Conservation (phyloP, 2,797 vertebrate species). For the Neoniphon sammara region DNA sequence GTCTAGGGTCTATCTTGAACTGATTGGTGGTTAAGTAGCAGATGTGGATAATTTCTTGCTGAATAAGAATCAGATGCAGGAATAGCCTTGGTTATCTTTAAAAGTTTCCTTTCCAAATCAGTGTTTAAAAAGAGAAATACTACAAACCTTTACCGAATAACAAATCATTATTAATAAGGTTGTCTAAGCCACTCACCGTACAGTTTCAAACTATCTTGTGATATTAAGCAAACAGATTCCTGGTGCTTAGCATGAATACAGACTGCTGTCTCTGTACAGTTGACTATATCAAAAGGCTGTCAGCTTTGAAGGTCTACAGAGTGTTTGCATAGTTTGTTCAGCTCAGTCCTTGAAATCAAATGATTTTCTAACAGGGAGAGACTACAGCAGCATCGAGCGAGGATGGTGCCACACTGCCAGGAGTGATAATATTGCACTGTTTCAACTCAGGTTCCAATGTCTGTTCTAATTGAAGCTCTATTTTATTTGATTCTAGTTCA, state of each 20-base stretch:
- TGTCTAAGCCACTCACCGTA: background rate
- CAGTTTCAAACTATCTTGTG: background rate
- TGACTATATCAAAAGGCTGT: slow-evolving; percentile 41
- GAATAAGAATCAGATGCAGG: slow-evolving; percentile 9
- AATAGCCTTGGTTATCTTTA: slow-evolving; percentile 3
- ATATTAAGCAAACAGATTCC: slow-evolving; percentile 43
- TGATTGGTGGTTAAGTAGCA: slow-evolving; percentile 30
- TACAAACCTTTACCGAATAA: too few relatives aligned
- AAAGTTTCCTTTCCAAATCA: background rate
- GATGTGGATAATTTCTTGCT: slow-evolving; percentile 23
- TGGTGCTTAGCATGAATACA: slow-evolving; percentile 24
- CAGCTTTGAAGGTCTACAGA: slow-evolving; percentile 52
- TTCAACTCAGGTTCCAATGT: slow-evolving; percentile 53
- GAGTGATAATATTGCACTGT: slow-evolving; percentile 44
- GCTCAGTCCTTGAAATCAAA: slow-evolving; percentile 54
- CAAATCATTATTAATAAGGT: too few relatives aligned
- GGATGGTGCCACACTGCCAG: background rate
- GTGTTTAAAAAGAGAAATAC: background rate
- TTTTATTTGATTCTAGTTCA: slow-evolving; percentile 76
- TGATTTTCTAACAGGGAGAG: slow-evolving; percentile 56
- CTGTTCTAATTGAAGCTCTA: slow-evolving; percentile 67
- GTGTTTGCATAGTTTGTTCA: slow-evolving; percentile 42
- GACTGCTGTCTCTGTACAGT: slow-evolving; percentile 18
- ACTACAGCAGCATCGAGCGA: background rate
- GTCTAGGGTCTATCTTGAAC: slow-evolving; percentile 21